Conservation (phyloP, 2,113 vertebrate genomes). For the Phaethon lepturus region DNA sequence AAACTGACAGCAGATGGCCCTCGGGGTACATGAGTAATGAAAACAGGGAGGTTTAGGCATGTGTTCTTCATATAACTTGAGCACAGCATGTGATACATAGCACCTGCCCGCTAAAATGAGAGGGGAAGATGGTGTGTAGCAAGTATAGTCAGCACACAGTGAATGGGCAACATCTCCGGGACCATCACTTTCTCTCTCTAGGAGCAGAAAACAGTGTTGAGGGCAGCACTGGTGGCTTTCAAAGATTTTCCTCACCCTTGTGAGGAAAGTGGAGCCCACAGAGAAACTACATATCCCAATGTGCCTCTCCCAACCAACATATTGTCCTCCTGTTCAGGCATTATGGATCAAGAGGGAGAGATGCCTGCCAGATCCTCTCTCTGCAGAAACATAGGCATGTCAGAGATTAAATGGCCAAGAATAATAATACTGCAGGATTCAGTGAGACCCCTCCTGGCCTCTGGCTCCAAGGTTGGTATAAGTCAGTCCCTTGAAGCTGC, state of each 20-base stretch:
- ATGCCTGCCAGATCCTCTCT: neutral
- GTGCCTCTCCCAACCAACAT: neutral
- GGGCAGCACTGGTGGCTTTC: neutral
- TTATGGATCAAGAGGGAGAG: neutral
- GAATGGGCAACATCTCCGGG: neutral
- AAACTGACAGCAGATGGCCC: neutral
- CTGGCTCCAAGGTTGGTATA: neutral
- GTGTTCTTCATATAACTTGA: neutral
- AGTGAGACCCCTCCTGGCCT: neutral
- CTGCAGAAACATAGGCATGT: neutral
- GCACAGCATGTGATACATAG: neutral
- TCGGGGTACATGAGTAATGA: neutral
- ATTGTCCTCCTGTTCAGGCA: neutral
- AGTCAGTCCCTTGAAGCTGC: conserved; percentile 11
- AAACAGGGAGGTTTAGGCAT: neutral
- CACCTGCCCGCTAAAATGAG: neutral
- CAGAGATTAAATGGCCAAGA: neutral
- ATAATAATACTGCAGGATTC: neutral
- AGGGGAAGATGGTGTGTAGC: neutral
- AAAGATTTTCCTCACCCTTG: neutral
- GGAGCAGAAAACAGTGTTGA: neutral
- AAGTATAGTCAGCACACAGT: neutral
- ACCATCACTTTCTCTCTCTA: neutral
- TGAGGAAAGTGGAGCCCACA: neutral
- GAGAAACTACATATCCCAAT: neutral